These are phyloP conservation scores for Chaenodraco wilsoni DNA, from an alignment of 2,797 vertebrate genomes.

Conservation along the genomic window DNA sequence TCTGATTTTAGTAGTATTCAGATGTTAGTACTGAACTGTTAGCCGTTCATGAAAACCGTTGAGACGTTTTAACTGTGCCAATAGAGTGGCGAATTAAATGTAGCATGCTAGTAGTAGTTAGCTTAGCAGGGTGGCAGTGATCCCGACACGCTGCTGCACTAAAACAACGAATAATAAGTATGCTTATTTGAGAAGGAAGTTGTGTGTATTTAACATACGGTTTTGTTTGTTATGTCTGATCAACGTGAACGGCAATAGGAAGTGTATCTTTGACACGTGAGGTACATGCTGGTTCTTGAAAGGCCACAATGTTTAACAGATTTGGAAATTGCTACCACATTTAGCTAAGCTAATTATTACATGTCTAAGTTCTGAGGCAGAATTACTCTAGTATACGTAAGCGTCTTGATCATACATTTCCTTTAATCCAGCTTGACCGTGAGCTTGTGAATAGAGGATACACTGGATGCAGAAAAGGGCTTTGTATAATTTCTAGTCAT, in stretches of 20 bases:
- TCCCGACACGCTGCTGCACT: conserved; percentile 36
- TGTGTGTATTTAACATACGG: rapidly evolving
- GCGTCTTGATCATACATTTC: too few relatives aligned
- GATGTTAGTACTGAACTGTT: rapidly evolving
- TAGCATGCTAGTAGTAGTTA: conserved; percentile 29
- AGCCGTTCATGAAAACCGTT: rapidly evolving
- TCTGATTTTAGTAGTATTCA: rapidly evolving
- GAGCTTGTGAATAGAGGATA: too few relatives aligned
- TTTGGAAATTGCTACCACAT: rapidly evolving
- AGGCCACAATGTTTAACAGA: not conserved
- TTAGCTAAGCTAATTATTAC: not conserved
- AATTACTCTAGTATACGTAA: not conserved
- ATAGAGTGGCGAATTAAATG: rapidly evolving
- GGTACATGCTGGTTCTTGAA: not conserved
- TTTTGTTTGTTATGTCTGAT: rapidly evolving
- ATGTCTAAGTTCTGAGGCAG: not conserved
- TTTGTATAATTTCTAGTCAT: too few relatives aligned
- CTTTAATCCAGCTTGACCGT: too few relatives aligned
- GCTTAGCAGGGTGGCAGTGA: not conserved
- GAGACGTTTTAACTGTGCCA: rapidly evolving
- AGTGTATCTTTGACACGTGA: rapidly evolving
- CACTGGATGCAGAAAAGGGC: too few relatives aligned
- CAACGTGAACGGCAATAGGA: too few relatives aligned
- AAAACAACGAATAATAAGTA: rapidly evolving
- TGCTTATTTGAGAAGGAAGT: rapidly evolving